Evolutionary conservation across 2,113 vertebrate species (phyloP), one percentile per base, ranked within the genome.

Genomic region (Leptodactylus fuscus): DNA sequence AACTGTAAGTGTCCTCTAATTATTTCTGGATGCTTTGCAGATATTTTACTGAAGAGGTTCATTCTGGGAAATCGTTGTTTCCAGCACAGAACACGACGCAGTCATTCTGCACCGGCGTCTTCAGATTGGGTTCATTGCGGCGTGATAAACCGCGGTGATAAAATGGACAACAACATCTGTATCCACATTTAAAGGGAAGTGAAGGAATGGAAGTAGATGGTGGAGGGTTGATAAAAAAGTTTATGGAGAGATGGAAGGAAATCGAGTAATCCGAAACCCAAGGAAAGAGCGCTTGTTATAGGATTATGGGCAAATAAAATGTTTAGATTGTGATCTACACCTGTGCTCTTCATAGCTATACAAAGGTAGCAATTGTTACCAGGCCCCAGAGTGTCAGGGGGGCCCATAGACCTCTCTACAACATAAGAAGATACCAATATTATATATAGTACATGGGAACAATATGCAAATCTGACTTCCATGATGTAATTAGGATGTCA

Each of bases 1-100:
- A 70, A 71, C 65, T 80, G 83, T 80, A 80, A 80, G 83, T 60
- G 67, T 71, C 49, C 74, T 85, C 76, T 85, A 85, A 85, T 85
- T 85, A 85, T 85, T 71, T 79, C 76, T 71, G 83, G 75, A 70
- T 79, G 65, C 76, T 85, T 70, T 58, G 76, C 36, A 85, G 62
- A 85, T 58, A 55, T 78, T 22, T 69, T 79, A 53, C 18, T 27
- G 58, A 79, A 53, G 29, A 70, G n/a, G 27, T 70, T 69, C 22
- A 18, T 85, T 69, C 34, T 24, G n/a, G 15, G 46, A 79, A 69
- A 79, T 48, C 29, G 51, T 75, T 76, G 70, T 32, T 32, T 16
- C 10, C 0, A 58, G 24, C 44, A 60, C 41, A 58, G 13, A 49
- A 32, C 46, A 69, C 65, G 22, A 38, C 13, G 65, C 65, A 34